phyloP scores from a whole-genome alignment of 2,888 invertebrate species.

The Zelleria hepariella region DNA sequence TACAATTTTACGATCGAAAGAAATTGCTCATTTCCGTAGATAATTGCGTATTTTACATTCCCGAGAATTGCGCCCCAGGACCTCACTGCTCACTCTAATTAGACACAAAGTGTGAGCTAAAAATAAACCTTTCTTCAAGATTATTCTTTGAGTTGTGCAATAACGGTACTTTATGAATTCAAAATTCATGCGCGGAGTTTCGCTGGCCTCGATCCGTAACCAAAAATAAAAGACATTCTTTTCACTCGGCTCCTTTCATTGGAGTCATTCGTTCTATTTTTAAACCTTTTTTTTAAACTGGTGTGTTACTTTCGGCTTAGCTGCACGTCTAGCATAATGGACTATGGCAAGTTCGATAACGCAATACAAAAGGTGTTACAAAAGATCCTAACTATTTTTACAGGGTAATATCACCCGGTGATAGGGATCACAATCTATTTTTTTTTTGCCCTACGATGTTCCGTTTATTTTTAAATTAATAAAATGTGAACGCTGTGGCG shows the following conservation, averaged over 20 bases:
- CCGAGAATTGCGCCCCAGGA: background rate
- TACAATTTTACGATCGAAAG: no score
- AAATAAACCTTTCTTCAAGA: background rate
- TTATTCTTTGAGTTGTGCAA: background rate
- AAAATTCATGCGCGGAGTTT: constrained; percentile 1
- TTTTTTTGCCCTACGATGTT: no score
- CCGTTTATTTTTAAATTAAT: no score
- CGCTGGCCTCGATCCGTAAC: constrained; percentile 8
- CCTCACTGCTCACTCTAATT: background rate
- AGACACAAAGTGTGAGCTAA: background rate
- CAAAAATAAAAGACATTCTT: constrained; percentile 11
- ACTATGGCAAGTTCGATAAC: no score
- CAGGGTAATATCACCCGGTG: no score
- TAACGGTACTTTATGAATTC: background rate
- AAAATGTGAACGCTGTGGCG: no score
- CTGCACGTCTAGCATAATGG: no score
- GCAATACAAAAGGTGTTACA: no score
- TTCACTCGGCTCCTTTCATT: constrained; percentile 14
- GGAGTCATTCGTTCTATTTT: constrained; percentile 17
- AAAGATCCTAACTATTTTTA: no score
- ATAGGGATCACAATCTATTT: no score
- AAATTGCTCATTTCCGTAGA: no score
- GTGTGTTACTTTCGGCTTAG: constrained; percentile 14
- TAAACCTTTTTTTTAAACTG: constrained; percentile 16
- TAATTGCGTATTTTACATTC: background rate